Evolutionary conservation across 2,113 vertebrate genomes (phyloP).

Genomic region (Castor canadensis): DNA sequence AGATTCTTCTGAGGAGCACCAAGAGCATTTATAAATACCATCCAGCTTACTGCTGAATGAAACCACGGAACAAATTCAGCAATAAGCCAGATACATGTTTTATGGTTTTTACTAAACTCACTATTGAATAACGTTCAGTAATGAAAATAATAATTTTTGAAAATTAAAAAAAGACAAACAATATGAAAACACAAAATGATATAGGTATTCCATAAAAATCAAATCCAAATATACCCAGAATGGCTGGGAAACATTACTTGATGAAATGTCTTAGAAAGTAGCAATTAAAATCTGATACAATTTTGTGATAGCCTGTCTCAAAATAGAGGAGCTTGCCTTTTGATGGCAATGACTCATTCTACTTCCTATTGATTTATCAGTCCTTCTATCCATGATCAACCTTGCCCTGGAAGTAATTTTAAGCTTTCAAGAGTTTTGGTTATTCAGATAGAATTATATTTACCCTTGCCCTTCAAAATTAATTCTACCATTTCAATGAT

Average conservation of each 20-base stretch:
- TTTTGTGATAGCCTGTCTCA: not conserved
- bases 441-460: not conserved
- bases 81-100: not conserved
- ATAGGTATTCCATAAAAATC: not conserved
- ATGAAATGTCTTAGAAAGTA: not conserved
- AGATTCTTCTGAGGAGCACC: not conserved
- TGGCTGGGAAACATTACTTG: not conserved
- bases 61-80: not conserved
- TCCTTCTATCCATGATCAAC: not conserved
- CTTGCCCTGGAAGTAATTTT: not conserved
- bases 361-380: not conserved
- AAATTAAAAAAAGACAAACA: not conserved
- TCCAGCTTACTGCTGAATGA: not conserved
- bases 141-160: slow-evolving; percentile 3
- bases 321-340: not conserved
- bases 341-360: not conserved
- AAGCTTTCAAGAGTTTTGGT: not conserved
- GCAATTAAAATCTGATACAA: not conserved
- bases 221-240: not conserved
- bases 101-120: not conserved
- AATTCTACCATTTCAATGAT: not conserved
- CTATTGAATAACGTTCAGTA: not conserved
- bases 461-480: not conserved
- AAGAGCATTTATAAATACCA: not conserved
- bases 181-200: not conserved